Conservation (phyloP, 2,888 invertebrate species). For the Mythimna loreyi region DNA sequence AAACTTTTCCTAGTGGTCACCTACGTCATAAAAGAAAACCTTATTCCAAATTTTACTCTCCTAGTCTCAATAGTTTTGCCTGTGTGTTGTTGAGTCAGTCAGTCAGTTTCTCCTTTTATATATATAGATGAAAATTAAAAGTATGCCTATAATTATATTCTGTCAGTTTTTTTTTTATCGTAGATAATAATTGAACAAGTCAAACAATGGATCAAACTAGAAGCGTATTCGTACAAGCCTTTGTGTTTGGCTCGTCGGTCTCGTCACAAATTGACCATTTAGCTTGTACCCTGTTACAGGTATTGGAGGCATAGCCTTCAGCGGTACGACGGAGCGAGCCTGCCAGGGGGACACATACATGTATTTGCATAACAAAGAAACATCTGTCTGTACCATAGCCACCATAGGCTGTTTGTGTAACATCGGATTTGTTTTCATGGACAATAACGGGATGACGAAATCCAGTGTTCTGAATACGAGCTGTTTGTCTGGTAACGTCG, state of each 20-base stretch:
- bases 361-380: slow-evolving; percentile 85
- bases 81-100: too few relatives aligned
- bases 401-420: slow-evolving; percentile 67
- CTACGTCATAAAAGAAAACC: too few relatives aligned
- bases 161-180: background rate
- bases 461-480: slow-evolving; percentile 17
- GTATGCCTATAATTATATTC: background rate
- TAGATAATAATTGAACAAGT: slow-evolving; percentile 28
- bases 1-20: too few relatives aligned
- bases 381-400: slow-evolving; percentile 71
- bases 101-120: too few relatives aligned
- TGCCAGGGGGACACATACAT: slow-evolving; percentile 72
- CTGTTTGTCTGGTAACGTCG: background rate
- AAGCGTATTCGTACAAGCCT: slow-evolving; percentile 70
- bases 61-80: too few relatives aligned
- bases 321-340: slow-evolving; percentile 76
- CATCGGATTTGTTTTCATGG: slow-evolving; percentile 72
- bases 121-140: too few relatives aligned
- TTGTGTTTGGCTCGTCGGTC: slow-evolving; percentile 70
- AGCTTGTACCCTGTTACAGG: slow-evolving; percentile 83
- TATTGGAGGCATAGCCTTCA: slow-evolving; percentile 80
- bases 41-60: too few relatives aligned
- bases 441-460: slow-evolving; percentile 50
- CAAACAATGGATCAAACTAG: slow-evolving; percentile 57
- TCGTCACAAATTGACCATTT: slow-evolving; percentile 83